These are phyloP conservation scores for Helogale parvula DNA, from an alignment of 2,113 vertebrate genomes.

Conservation along the genomic window DNA sequence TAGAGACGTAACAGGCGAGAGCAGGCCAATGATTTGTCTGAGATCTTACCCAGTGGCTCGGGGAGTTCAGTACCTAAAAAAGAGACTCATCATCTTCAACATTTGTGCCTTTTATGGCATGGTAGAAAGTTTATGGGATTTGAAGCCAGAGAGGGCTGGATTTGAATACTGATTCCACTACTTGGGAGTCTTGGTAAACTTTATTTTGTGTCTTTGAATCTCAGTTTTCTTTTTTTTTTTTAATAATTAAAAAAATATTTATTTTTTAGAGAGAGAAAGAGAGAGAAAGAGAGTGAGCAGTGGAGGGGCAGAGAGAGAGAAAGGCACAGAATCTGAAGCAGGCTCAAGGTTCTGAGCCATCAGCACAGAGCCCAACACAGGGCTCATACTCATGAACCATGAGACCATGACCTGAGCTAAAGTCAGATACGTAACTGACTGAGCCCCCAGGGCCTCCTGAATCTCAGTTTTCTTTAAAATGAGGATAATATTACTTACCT, in stretches of 20 bases:
- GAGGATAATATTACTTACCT: not conserved
- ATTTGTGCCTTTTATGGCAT: not conserved
- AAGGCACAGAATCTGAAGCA: too few species aligned
- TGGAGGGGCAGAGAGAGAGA: too few species aligned
- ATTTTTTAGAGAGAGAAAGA: too few species aligned
- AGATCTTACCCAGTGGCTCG: not conserved
- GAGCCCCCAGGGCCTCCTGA: not conserved
- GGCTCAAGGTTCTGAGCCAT: too few species aligned
- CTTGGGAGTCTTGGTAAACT: not conserved
- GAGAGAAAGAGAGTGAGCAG: too few species aligned
- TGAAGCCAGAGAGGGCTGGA: not conserved
- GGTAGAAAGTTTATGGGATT: not conserved
- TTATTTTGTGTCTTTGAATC: not conserved
- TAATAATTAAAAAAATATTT: too few species aligned
- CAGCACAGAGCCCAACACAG: too few species aligned
- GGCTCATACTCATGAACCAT: too few species aligned
- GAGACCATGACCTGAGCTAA: too few species aligned
- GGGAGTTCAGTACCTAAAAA: not conserved
- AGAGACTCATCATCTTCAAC: not conserved
- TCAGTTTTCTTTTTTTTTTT: not conserved
- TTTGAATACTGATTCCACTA: not conserved
- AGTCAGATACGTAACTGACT: too few species aligned
- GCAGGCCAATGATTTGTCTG: not conserved
- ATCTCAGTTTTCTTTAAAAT: slow-evolving; percentile 31
- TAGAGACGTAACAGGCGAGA: not conserved